Evolutionary conservation across 2,797 vertebrate species (phyloP), one percentile per base, ranked within the genome.

Genomic region (Coranthus polyacanthus): DNA sequence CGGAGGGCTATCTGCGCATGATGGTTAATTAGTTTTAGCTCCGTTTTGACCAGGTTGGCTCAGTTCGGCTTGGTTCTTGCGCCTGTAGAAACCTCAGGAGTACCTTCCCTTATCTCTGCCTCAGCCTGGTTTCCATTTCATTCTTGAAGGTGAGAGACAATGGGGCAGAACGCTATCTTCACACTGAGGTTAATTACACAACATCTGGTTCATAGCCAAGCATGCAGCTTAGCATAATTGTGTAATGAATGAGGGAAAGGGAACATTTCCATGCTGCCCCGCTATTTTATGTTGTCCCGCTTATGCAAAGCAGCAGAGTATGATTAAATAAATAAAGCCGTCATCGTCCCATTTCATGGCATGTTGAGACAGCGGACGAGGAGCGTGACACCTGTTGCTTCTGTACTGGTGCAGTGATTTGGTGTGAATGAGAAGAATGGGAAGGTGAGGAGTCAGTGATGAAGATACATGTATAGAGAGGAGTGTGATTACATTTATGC

Each of bases 181-280:
- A 79, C 75, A 51, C 72, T 13, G 72, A 86, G 90, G 88, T 89
- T 86, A 91, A 89, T 89, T 77, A 69, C 80, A 66, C 81, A 88
- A 93, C 83, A 56, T 85, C 57, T 87, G 86, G 79, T 92, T 78
- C 68, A 81, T 55, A 80, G 66, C 63, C 72, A 71, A 69, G 75
- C 74, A 45, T 77, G 81, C 51, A 64, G 68, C 85, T 92, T 86
- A 86, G 66, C 87, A 78, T 78, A 69, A 90, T 81, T 61, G 81
- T 74, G 75, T 90, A 86, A 89, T 86, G 78, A 89, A 87, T 51
- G 75, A 82, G 71, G 36, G 75, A 71, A 73, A 56, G 61, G 60
- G 43, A 82, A 67, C 53, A 55, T 78, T 75, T 84, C 54, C 39
- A 17, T 13, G 52, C 59, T 8, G 56, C 17, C 67, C 67, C 1